Conservation (phyloP, 2,888 invertebrate species). For the Lagria hirta region DNA sequence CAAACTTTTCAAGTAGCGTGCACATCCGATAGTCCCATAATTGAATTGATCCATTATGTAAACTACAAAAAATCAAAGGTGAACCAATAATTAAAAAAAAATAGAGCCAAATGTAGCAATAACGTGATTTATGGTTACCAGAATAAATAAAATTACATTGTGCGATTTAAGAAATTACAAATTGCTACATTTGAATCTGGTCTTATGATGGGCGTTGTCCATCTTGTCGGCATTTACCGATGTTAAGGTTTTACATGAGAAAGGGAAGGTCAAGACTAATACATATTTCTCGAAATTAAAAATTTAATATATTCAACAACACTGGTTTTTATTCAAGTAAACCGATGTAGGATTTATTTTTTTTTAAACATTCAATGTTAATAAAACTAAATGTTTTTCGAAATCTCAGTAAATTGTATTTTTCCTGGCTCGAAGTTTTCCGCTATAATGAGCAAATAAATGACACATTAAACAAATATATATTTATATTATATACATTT, state of each 20-base stretch:
- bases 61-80: conserved; percentile 59
- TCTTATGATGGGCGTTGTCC: conserved; percentile 26
- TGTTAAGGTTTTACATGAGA: conserved; percentile 24
- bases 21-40: conserved; percentile 99
- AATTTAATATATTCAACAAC: neutral
- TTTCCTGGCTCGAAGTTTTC: too few relatives aligned
- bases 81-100: conserved; percentile 29
- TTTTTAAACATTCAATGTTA: too few relatives aligned
- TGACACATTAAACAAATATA: too few relatives aligned
- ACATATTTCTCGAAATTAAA: conserved; percentile 13
- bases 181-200: conserved; percentile 22
- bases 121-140: conserved; percentile 20
- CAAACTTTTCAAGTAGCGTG: conserved; percentile 96
- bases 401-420: too few relatives aligned
- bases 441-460: too few relatives aligned
- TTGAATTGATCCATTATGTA: conserved; percentile 98
- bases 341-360: too few relatives aligned
- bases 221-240: conserved; percentile 26
- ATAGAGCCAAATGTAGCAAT: conserved; percentile 17
- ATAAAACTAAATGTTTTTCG: too few relatives aligned
- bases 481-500: too few relatives aligned
- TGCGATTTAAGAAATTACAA: conserved; percentile 12
- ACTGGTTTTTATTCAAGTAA: too few relatives aligned
- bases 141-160: conserved; percentile 21
- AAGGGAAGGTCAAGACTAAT: conserved; percentile 22